Conservation (phyloP, 2,113 vertebrate species). For the Parus major region DNA sequence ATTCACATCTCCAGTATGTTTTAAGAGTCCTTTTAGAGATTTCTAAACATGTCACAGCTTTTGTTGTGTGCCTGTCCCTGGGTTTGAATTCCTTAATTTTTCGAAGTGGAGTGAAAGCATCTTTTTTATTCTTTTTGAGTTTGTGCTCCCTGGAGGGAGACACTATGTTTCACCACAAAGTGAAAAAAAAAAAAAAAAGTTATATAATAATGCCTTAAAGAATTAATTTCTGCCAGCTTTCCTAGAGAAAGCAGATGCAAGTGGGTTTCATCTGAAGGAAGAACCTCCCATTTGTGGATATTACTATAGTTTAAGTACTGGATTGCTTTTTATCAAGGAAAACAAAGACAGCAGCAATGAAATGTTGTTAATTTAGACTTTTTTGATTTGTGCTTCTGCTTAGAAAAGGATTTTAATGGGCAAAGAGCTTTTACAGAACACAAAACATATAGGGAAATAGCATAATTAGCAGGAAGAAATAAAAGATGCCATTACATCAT, state of each 20-base stretch:
- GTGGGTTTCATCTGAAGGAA: neutral
- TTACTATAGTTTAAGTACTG: neutral
- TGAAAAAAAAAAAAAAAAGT: neutral
- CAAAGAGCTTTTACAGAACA: conserved; percentile 23
- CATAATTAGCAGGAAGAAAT: conserved; percentile 51
- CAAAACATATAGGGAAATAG: conserved; percentile 6
- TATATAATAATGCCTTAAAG: neutral
- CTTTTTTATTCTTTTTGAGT: neutral
- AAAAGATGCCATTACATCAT: neutral
- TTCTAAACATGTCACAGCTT: neutral
- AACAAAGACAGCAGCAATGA: neutral
- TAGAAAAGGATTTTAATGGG: conserved; percentile 6
- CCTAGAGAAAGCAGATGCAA: neutral
- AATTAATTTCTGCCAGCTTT: neutral
- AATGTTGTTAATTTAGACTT: neutral
- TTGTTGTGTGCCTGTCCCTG: neutral
- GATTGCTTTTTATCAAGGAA: neutral
- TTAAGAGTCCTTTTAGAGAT: neutral
- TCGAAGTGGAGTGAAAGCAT: neutral
- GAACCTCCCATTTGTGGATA: neutral
- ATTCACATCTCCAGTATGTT: neutral
- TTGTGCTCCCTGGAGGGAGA: neutral
- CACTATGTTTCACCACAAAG: neutral
- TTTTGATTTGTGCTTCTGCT: conserved; percentile 27
- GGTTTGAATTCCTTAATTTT: neutral